Percentiles rank a stretch among this genome's conserved stretches.
phyloP scores from a whole-genome alignment of 2,797 vertebrate genomes.

The Emydoidea blandingii region DNA sequence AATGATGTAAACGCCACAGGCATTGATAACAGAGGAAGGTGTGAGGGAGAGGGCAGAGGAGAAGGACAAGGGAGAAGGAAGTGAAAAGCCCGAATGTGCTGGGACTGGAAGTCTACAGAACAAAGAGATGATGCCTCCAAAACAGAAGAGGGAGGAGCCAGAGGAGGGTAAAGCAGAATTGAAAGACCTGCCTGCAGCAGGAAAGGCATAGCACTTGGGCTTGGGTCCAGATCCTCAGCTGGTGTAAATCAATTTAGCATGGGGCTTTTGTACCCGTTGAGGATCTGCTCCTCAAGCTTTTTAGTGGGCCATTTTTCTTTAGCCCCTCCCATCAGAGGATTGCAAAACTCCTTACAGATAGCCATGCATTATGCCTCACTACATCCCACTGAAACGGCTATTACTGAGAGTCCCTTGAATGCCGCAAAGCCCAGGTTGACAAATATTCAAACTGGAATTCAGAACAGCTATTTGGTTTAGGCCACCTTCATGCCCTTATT shows the following conservation, averaged over 20 bases:
- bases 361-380: neutral
- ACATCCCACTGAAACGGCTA: neutral
- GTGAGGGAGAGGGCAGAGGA: neutral
- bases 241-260: neutral
- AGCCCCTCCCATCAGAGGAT: neutral
- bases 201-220: neutral
- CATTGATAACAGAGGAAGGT: neutral
- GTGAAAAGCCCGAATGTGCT: neutral
- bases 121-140: neutral
- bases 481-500: neutral
- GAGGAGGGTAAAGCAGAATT: neutral
- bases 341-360: neutral
- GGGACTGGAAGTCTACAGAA: neutral
- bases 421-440: neutral
- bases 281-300: neutral
- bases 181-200: neutral
- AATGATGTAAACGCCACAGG: slow-evolving; percentile 58
- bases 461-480: neutral
- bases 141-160: neutral
- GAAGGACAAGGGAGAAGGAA: neutral
- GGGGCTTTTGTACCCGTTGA: neutral
- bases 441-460: neutral
- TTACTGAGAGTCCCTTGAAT: neutral
- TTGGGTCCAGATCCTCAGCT: neutral
- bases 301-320: neutral